Percentiles rank a stretch among this genome's conserved stretches.
These are phyloP conservation scores for Platerodrilus igneus DNA, from an alignment of 2,888 invertebrate genomes.

Conservation along the genomic window DNA sequence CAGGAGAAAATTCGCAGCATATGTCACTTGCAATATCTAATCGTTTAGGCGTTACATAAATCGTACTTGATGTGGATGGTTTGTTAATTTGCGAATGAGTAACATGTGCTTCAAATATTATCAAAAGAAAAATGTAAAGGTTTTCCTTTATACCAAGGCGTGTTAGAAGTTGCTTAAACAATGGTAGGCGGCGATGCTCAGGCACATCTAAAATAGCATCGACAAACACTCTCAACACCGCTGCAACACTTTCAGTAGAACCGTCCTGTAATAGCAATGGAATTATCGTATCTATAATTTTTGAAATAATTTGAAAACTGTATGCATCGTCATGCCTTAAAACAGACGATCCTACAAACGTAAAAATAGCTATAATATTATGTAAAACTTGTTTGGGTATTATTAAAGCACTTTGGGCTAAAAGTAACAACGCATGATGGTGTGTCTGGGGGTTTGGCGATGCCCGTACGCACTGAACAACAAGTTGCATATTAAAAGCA, in stretches of 20 bases:
- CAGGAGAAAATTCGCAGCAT: constrained; percentile 61
- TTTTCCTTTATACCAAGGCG: constrained; percentile 63
- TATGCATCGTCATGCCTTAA: constrained; percentile 91
- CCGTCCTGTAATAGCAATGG: constrained; percentile 63
- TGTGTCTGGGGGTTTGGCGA: constrained; percentile 95
- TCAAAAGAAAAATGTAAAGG: constrained; percentile 66
- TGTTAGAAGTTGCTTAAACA: constrained; percentile 75
- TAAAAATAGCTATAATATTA: constrained; percentile 95
- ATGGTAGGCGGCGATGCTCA: constrained; percentile 77
- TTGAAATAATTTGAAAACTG: constrained; percentile 88
- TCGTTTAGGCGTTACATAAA: constrained; percentile 51
- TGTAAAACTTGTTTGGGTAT: constrained; percentile 82
- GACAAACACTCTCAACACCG: constrained; percentile 83
- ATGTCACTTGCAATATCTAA: constrained; percentile 66
- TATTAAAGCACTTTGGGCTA: constrained; percentile 73
- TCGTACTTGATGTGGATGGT: constrained; percentile 29
- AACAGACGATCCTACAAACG: constrained; percentile 94
- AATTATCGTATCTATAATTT: constrained; percentile 84
- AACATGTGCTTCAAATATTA: constrained; percentile 70
- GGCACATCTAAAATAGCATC: constrained; percentile 90
- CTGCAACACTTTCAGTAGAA: constrained; percentile 45
- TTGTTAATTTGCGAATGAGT: constrained; percentile 49
- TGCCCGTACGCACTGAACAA: constrained; percentile 79
- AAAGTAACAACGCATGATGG: constrained; percentile 81
- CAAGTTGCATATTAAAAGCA: constrained; percentile 63